A percentile compares a stretch with the other conserved stretches of the same genome.
These are phyloP conservation scores for Artemisiospiza belli DNA, from an alignment of 2,113 vertebrate genomes.

Conservation along the genomic window DNA sequence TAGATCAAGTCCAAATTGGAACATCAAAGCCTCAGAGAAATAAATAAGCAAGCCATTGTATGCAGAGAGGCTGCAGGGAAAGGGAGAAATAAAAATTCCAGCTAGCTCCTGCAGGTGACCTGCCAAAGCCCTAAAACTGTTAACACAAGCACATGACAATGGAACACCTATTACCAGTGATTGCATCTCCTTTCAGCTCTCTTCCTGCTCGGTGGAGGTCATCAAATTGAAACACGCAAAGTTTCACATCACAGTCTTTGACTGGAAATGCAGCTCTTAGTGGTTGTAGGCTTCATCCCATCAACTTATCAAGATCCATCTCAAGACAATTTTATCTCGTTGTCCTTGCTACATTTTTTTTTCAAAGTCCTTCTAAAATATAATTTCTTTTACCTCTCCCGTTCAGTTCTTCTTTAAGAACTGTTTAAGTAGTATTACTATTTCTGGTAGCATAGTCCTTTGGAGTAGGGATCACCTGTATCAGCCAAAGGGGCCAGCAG, in stretches of 20 bases:
- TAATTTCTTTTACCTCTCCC: background rate
- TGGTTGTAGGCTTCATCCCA: background rate
- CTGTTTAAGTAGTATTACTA: background rate
- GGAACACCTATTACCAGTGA: background rate
- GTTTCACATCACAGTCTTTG: background rate
- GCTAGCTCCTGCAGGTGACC: background rate
- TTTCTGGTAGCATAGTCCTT: background rate
- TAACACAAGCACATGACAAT: background rate
- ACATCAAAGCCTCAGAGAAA: conserved; percentile 30
- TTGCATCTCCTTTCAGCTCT: background rate
- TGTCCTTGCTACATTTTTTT: background rate
- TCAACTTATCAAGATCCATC: background rate
- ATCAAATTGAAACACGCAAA: background rate
- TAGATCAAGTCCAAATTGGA: background rate
- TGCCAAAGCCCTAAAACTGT: background rate
- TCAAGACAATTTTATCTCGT: background rate
- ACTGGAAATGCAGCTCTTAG: background rate
- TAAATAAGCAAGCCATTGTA: background rate
- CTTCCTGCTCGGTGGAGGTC: background rate
- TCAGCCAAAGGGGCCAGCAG: background rate
- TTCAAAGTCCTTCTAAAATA: background rate
- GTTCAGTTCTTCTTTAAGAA: background rate
- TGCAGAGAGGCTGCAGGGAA: background rate
- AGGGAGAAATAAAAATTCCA: conserved; percentile 4
- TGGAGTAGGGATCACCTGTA: background rate